Evolutionary conservation across 2,113 vertebrate species (phyloP), one percentile per base, ranked within the genome.

Genomic region (Monopterus albus): DNA sequence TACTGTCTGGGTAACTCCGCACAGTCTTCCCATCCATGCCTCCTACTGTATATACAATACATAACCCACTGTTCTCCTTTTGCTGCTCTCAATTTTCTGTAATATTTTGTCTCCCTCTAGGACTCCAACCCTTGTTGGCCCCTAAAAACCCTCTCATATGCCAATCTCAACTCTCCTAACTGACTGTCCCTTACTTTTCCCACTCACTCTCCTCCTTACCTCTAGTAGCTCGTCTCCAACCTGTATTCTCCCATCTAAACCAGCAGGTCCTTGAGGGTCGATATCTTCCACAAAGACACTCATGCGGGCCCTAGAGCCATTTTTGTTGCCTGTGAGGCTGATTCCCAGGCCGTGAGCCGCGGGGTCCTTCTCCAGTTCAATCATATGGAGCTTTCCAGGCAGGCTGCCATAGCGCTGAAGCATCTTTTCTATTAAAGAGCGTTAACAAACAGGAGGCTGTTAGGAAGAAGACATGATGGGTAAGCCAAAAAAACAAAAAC

Each of bases 141-240:
- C 26, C 12, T 49, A 33, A 53, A 79, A 71, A 52, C 29, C 21
- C 38, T 79, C 29, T 71, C n/a, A n/a, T n/a, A n/a, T n/a, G n/a
- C 43, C 58, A 4, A 33, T 58, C 13, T 36, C n/a, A 59, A 14
- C 55, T 42, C 7, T 50, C 23, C 26, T 18, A 11, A 26, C 25
- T 60, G 5, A 60, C 14, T 45, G 36, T 18, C 15, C 3, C 8
- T 28, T 7, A 23, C 6, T 17, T n/a, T 58, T 21, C 50, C 12
- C 10, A 35, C 64, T 51, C 17, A 47, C 8, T 49, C 20, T 18
- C 21, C 42, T 39, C n/a, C 92, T 94, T 81, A 98, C 97, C 94
- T 99, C 97, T 46, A 99, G 89, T 52, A 99, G 92, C 70, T 99
- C 97, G 71, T 98, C 98, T 55, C 95, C 96, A 79, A 95, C 91